Percentiles rank a stretch among this genome's conserved stretches.
These are phyloP conservation scores for Garra rufa DNA, from an alignment of 2,113 vertebrate species.

Conservation along the genomic window DNA sequence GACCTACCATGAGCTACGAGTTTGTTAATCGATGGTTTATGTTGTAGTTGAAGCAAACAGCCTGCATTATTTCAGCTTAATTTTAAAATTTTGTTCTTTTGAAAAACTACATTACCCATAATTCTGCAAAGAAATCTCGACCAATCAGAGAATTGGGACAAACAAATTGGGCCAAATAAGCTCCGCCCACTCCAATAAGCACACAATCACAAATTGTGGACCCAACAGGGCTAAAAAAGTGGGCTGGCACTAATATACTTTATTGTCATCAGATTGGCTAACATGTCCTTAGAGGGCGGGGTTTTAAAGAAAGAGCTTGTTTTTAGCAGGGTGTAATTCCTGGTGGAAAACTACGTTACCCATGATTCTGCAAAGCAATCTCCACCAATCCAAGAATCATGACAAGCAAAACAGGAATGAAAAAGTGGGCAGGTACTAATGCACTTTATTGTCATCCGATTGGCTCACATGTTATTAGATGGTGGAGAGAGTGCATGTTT, in stretches of 20 bases:
- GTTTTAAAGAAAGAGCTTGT: no score
- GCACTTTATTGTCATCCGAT: background rate
- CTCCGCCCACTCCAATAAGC: no score
- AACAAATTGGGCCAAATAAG: background rate
- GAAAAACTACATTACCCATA: background rate
- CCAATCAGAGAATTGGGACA: background rate
- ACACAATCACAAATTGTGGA: no score
- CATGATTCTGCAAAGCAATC: background rate
- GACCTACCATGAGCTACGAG: background rate
- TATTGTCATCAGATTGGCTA: no score
- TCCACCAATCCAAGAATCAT: background rate
- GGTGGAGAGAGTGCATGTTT: no score
- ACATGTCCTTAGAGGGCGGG: no score
- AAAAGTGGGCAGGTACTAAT: background rate
- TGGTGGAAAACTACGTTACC: background rate
- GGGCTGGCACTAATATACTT: no score
- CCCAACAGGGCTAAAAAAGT: no score
- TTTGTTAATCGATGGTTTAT: background rate
- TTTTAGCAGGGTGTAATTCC: no score
- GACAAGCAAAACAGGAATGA: background rate
- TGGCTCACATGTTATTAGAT: no score
- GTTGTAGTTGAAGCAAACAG: background rate
- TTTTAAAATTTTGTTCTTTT: background rate
- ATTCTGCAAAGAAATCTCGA: background rate
- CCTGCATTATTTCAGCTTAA: background rate